A percentile compares a stretch with the other conserved stretches of the same genome.
phyloP scores from a whole-genome alignment of 2,797 vertebrate genomes.

The Hybognathus amarus region DNA sequence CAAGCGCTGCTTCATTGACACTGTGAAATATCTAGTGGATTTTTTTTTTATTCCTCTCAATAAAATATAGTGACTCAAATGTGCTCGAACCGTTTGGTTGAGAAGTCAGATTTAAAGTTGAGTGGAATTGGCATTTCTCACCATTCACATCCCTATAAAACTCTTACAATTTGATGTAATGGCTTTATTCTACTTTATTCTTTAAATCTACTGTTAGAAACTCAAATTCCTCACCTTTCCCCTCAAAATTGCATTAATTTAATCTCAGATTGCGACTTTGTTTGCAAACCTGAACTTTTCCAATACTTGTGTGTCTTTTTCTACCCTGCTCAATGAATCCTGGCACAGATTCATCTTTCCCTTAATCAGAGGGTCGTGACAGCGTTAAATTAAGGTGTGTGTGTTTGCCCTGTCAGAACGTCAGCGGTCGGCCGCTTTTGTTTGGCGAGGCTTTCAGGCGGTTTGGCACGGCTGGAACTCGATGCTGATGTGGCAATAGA shows the following conservation, averaged over 20 bases:
- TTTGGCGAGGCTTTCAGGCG: slow-evolving; percentile 75
- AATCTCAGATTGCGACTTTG: slow-evolving; percentile 9
- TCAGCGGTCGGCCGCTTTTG: slow-evolving; percentile 73
- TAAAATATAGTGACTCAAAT: no score
- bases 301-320: slow-evolving; percentile 26
- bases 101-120: no score
- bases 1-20: no score
- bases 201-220: not conserved
- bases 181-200: not conserved
- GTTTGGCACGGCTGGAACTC: slow-evolving; percentile 49
- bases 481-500: slow-evolving; percentile 60
- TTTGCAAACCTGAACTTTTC: slow-evolving; percentile 39
- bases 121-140: not conserved
- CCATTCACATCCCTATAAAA: not conserved
- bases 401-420: slow-evolving; percentile 74
- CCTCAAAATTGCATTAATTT: slow-evolving; percentile 16
- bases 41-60: no score
- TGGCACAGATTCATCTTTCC: slow-evolving; percentile 47
- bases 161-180: not conserved
- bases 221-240: not conserved
- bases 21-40: no score
- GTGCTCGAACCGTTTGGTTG: no score
- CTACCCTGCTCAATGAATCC: slow-evolving; percentile 25
- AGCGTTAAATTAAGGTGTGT: slow-evolving; percentile 62
- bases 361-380: slow-evolving; percentile 55